Evolutionary conservation across 2,113 vertebrate genomes (phyloP).

Genomic region (Chlorodrepanis virens): DNA sequence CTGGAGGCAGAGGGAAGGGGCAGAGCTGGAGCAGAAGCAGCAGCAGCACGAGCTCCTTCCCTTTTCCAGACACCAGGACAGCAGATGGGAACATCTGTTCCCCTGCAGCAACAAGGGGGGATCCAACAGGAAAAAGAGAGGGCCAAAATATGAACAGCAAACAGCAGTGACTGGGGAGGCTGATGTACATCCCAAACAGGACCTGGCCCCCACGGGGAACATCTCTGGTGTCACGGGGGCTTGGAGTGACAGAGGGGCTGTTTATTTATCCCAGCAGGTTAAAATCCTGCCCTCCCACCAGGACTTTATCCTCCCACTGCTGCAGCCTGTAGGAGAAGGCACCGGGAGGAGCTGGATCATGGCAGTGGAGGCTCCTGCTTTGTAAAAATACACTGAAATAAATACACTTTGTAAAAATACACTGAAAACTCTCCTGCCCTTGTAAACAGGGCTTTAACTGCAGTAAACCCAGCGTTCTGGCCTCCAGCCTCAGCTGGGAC

Average conservation of each 20-base stretch:
- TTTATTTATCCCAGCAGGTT: neutral
- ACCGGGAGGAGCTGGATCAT: neutral
- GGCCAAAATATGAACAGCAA: neutral
- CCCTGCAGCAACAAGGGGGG: neutral
- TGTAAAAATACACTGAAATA: neutral
- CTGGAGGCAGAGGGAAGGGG: neutral
- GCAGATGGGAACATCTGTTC: neutral
- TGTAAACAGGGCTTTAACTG: neutral
- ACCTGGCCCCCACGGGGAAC: fast-evolving
- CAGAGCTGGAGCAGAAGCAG: neutral
- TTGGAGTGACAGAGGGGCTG: neutral
- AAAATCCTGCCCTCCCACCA: neutral
- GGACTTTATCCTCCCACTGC: neutral
- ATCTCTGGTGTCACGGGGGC: fast-evolving
- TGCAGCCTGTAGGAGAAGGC: neutral
- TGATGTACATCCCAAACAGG: neutral
- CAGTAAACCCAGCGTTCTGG: neutral
- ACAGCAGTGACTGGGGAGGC: neutral
- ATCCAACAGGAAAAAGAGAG: neutral
- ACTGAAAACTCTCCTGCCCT: neutral
- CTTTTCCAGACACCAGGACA: neutral
- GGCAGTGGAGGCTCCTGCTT: neutral
- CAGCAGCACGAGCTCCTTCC: neutral
- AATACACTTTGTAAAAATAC: neutral
- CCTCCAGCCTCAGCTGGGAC: neutral